Conservation (phyloP, 2,888 invertebrate genomes). For the Brenthis ino region DNA sequence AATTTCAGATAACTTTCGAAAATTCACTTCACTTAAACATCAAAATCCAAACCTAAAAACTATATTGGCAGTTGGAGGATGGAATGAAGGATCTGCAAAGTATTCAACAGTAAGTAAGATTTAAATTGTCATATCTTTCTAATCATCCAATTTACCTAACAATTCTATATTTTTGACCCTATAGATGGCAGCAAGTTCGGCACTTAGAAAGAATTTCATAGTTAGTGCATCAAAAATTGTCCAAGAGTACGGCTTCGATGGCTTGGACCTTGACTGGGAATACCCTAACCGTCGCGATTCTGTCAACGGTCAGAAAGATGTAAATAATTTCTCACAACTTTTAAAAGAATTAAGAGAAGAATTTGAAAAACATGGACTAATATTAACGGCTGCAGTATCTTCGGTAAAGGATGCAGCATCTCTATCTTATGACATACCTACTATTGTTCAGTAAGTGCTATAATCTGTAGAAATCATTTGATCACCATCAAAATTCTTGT, state of each 20-base stretch:
- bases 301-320: constrained; percentile 65
- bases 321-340: constrained; percentile 76
- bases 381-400: constrained; percentile 83
- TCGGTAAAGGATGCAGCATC: constrained; percentile 73
- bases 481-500: too few relatives aligned
- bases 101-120: constrained; percentile 77
- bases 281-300: constrained; percentile 84
- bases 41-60: constrained; percentile 79
- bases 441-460: constrained; percentile 73
- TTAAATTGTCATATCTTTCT: too few relatives aligned
- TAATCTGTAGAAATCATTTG: too few relatives aligned
- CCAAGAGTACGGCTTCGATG: constrained; percentile 84
- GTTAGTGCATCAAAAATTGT: constrained; percentile 80
- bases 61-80: constrained; percentile 86
- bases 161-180: neutral
- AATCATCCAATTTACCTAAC: neutral
- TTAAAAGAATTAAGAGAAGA: constrained; percentile 80
- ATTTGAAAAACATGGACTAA: constrained; percentile 75
- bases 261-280: constrained; percentile 89
- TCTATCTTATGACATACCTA: constrained; percentile 83
- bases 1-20: constrained; percentile 73
- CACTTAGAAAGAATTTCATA: constrained; percentile 79
- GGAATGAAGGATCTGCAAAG: constrained; percentile 84
- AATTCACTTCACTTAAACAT: constrained; percentile 80
- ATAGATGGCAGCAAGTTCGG: constrained; percentile 65